These are phyloP conservation scores for Protomyctophum bolini DNA, from an alignment of 2,113 vertebrate species.

Conservation along the genomic window DNA sequence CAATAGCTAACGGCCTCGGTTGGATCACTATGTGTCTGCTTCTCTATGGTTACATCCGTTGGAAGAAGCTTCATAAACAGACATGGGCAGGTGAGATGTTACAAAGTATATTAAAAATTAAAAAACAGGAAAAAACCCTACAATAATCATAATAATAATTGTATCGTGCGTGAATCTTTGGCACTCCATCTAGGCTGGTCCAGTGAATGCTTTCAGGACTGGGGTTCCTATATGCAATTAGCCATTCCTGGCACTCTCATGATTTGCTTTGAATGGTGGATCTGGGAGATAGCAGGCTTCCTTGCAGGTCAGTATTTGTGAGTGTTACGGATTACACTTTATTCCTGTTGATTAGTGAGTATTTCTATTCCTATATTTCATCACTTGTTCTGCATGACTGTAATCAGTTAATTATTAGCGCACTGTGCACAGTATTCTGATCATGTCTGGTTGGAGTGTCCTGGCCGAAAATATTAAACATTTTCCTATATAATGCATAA, in stretches of 20 bases:
- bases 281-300: slow-evolving; percentile 87
- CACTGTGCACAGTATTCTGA: too few relatives aligned
- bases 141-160: neutral
- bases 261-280: slow-evolving; percentile 92
- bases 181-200: slow-evolving; percentile 82
- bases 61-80: slow-evolving; percentile 83
- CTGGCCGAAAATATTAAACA: too few relatives aligned
- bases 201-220: slow-evolving; percentile 85
- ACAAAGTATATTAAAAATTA: too few relatives aligned
- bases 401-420: too few relatives aligned
- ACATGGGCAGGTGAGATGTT: slow-evolving; percentile 88
- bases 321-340: neutral
- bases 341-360: too few relatives aligned
- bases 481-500: too few relatives aligned
- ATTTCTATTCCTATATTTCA: too few relatives aligned
- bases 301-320: slow-evolving; percentile 80
- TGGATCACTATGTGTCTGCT: slow-evolving; percentile 82
- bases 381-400: too few relatives aligned
- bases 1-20: slow-evolving; percentile 83
- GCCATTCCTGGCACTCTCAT: slow-evolving; percentile 86
- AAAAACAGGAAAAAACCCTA: too few relatives aligned
- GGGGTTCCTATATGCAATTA: slow-evolving; percentile 85
- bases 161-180: slow-evolving; percentile 4
- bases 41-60: slow-evolving; percentile 84
- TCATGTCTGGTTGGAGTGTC: too few relatives aligned